These are phyloP conservation scores for Artemia sinica DNA, from an alignment of 2,888 invertebrate species.

Conservation along the genomic window DNA sequence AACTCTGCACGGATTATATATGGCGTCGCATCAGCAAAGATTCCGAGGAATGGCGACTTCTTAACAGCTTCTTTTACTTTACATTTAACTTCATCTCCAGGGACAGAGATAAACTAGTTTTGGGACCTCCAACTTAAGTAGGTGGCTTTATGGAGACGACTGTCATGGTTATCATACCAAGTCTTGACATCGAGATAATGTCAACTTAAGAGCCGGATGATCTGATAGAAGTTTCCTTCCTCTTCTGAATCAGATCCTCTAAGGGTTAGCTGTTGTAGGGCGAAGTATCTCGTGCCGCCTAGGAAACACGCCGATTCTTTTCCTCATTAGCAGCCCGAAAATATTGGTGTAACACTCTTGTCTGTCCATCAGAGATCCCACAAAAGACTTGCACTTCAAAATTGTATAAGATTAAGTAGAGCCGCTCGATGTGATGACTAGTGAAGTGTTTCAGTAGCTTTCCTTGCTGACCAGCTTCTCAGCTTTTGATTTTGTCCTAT, in stretches of 20 bases:
- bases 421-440: too few species aligned
- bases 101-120: slow-evolving; percentile 4
- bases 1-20: too few species aligned
- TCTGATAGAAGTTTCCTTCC: neutral
- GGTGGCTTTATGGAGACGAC: slow-evolving; percentile 1
- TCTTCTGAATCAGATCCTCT: slow-evolving; percentile 14
- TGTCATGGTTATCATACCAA: neutral
- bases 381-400: neutral
- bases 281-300: neutral
- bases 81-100: slow-evolving; percentile 2
- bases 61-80: slow-evolving; percentile 7
- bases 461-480: too few species aligned
- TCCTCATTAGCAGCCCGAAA: neutral
- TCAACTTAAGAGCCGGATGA: neutral
- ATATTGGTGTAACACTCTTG: too few species aligned
- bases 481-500: too few species aligned
- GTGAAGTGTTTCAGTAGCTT: too few species aligned
- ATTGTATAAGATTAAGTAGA: neutral
- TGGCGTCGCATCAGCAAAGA: slow-evolving; percentile 14
- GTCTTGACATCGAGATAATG: neutral
- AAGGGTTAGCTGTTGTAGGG: slow-evolving; percentile 3
- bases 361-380: neutral
- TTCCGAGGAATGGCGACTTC: slow-evolving; percentile 5
- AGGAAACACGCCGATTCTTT: neutral
- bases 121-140: neutral